Evolutionary conservation across 2,797 vertebrate genomes (phyloP).

Genomic region (Catamblyrhynchus diadema): DNA sequence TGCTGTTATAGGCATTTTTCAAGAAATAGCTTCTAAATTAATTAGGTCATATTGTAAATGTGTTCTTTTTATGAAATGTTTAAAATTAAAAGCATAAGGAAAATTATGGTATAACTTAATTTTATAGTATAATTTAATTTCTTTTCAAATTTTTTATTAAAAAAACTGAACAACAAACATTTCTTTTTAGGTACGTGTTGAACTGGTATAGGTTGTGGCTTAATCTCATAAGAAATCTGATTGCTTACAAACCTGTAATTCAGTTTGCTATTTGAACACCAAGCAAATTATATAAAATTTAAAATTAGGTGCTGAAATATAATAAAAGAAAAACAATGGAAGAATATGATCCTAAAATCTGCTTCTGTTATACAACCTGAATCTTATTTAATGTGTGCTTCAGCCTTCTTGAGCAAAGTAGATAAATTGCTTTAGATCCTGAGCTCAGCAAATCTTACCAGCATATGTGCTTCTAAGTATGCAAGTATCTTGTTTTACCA

Average conservation of each 20-base stretch:
- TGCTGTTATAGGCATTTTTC: not conserved
- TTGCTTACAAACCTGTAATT: not conserved
- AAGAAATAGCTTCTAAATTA: constrained; percentile 26
- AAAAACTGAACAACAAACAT: not conserved
- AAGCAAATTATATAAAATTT: not conserved
- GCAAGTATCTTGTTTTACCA: not conserved
- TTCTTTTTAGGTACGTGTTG: not conserved
- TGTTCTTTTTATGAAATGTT: not conserved
- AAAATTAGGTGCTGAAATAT: not conserved
- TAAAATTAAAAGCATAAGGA: constrained; percentile 31
- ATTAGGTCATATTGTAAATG: constrained; percentile 20
- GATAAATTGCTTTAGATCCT: not conserved
- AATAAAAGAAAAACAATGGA: not conserved
- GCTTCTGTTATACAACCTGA: not conserved
- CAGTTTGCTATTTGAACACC: not conserved
- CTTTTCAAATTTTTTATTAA: not conserved
- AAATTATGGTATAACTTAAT: not conserved
- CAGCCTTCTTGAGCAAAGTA: not conserved
- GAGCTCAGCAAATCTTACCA: not conserved
- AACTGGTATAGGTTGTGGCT: not conserved
- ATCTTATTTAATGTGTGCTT: not conserved
- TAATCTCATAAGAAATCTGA: constrained; percentile 1
- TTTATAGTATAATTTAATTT: not conserved
- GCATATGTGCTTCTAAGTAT: not conserved
- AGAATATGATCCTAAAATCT: not conserved